A percentile compares a stretch with the other conserved stretches of the same genome.
Evolutionary conservation across 2,888 invertebrate genomes (phyloP).

Genomic region (Glomeris marginata): DNA sequence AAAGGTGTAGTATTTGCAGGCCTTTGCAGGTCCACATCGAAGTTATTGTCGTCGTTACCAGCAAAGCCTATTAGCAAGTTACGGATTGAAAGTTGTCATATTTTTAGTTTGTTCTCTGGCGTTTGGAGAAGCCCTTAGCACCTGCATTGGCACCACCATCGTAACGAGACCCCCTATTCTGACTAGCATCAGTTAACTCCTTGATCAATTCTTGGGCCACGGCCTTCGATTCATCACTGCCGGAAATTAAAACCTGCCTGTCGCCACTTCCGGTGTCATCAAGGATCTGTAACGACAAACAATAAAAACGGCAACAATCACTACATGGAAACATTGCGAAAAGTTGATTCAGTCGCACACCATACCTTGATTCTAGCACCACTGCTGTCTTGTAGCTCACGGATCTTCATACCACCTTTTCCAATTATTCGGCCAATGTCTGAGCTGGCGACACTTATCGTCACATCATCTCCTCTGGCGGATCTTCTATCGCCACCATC

Average conservation of each 20-base stretch:
- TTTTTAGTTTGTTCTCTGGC: background rate
- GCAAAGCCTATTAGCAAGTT: too few species aligned
- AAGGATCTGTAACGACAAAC: background rate
- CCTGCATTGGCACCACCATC: background rate
- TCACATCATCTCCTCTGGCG: too few species aligned
- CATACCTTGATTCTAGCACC: slow-evolving; percentile 53
- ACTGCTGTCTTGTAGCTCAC: slow-evolving; percentile 55
- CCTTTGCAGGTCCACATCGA: too few species aligned
- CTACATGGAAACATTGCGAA: background rate
- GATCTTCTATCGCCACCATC: too few species aligned
- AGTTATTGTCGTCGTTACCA: too few species aligned
- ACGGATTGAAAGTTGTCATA: too few species aligned
- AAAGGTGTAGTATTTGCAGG: background rate
- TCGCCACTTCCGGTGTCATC: slow-evolving; percentile 4
- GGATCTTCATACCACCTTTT: slow-evolving; percentile 69
- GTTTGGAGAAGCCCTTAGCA: background rate
- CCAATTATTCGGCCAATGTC: slow-evolving; percentile 40
- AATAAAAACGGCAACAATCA: background rate
- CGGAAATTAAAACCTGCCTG: slow-evolving; percentile 4
- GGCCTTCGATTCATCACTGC: background rate
- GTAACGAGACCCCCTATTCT: background rate
- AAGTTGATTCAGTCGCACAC: slow-evolving; percentile 28
- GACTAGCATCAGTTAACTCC: slow-evolving; percentile 4
- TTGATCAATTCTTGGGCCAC: slow-evolving; percentile 5
- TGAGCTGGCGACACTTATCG: slow-evolving; percentile 13